phyloP scores from a whole-genome alignment of 1,140 invertebrate species.

The Conus betulinus region DNA sequence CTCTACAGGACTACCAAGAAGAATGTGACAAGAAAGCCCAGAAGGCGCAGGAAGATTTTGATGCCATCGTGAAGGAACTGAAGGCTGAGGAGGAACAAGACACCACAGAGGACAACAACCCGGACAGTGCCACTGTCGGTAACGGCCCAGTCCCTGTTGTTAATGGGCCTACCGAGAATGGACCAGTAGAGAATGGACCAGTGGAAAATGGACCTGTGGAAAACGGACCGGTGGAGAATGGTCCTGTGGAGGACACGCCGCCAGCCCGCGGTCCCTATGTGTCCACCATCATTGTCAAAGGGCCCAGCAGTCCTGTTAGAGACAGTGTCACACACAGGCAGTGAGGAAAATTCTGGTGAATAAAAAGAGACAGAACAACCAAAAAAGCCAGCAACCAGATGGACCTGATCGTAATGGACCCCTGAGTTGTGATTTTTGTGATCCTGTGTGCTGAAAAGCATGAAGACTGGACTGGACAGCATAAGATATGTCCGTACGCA shows the following conservation, averaged over 20 bases:
- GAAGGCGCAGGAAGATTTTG: slow-evolving; percentile 18
- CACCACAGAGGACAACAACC: slow-evolving; percentile 17
- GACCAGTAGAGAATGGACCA: background rate
- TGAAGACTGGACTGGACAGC: too few relatives aligned
- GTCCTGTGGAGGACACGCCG: background rate
- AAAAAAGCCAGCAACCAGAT: background rate
- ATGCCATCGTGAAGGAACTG: slow-evolving; percentile 15
- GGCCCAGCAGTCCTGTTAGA: slow-evolving; percentile 20
- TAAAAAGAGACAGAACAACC: background rate
- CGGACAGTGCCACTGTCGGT: background rate
- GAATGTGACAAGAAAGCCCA: slow-evolving; percentile 33
- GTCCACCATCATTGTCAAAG: slow-evolving; percentile 38
- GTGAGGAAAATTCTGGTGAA: background rate
- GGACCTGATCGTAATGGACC: too few relatives aligned
- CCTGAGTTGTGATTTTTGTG: too few relatives aligned
- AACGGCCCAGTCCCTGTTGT: background rate
- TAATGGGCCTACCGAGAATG: background rate
- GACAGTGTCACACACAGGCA: background rate
- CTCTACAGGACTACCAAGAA: slow-evolving; percentile 23
- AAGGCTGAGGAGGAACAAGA: slow-evolving; percentile 14
- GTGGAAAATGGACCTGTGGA: background rate
- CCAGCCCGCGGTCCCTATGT: slow-evolving; percentile 22
- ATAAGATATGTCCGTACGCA: background rate
- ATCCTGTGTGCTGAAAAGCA: too few relatives aligned
- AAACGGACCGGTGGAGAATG: background rate